A percentile compares a stretch with the other conserved stretches of the same genome.
Conservation (phyloP, 2,797 vertebrate genomes). For the Pangasius macronema region DNA sequence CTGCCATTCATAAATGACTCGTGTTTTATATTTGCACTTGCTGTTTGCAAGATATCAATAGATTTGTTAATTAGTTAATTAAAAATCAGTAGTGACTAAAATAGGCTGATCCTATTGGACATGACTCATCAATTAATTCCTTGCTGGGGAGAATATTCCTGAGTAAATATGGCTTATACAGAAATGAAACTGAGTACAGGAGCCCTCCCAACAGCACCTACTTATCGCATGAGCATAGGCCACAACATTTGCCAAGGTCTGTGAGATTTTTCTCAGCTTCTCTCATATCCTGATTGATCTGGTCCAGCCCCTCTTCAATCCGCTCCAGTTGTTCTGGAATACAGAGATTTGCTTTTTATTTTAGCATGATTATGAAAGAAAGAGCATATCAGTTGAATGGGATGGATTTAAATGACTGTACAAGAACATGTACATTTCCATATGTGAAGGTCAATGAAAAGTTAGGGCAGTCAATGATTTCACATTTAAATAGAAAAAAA, state of each 20-base stretch:
- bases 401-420: not conserved
- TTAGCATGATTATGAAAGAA: not conserved
- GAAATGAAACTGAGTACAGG: slow-evolving; percentile 25
- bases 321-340: slow-evolving; percentile 77
- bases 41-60: not conserved
- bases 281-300: slow-evolving; percentile 80
- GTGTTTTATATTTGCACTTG: not conserved
- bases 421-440: not conserved
- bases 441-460: not conserved
- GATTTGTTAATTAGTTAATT: not conserved
- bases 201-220: slow-evolving; percentile 59
- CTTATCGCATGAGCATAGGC: slow-evolving; percentile 75
- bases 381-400: not conserved
- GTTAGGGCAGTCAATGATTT: not conserved
- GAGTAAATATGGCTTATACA: not conserved
- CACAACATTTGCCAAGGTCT: slow-evolving; percentile 76
- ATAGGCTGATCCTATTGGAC: not conserved
- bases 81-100: not conserved
- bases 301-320: slow-evolving; percentile 77
- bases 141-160: not conserved
- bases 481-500: not conserved
- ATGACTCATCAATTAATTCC: not conserved
- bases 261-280: slow-evolving; percentile 82
- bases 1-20: not conserved
- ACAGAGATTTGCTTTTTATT: not conserved